Base-by-base conservation (phyloP, 2,797 vertebrate species). In the Hipposideros larvatus region DNA sequence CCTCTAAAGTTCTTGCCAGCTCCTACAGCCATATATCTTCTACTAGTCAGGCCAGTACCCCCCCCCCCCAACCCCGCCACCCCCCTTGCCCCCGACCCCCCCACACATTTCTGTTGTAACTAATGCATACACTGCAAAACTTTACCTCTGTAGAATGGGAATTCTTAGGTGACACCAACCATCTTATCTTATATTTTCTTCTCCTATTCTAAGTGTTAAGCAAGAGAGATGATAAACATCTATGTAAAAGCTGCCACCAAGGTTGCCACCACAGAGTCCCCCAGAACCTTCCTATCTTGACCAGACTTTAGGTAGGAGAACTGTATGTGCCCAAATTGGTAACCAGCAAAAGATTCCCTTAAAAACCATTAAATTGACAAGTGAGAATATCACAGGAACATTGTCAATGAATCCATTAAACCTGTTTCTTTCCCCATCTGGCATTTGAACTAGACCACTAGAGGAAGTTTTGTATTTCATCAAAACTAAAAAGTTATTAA, bases 391-490 rank as follows among this genome's bases (percentile, higher is more conserved):
- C 57, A 73, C 13, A 63, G 48, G 16, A 59, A 57, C 21, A 84
- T 87, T 65, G 59, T 51, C 65, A 84, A 46, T 75, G 53, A 78
- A 71, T n/a, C 26, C 55, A 66, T 53, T 71, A 86, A 82, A 71
- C 21, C 26, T 87, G 28, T 59, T 85, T 79, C 9, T 80, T 85
- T 14, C 16, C 14, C 31, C 9, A 53, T 75, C 4, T 11, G 55
- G 37, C 21, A 61, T 89, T 82, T 85, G 77, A 95, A 61, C 51
- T 51, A 53, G 57, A 10, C 31, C n/a, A 94, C 22, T 34, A 41
- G 41, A 59, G 73, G 16, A 80, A 87, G 28, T 82, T 95, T 94
- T 37, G 11, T 53, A 87, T 88, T 91, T 95, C 22, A 53, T 53
- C 18, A 68, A 75, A 91, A 77, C 66, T 91, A 88, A 87, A 94